These are phyloP conservation scores for Drosophila burlai DNA, from an alignment of 1,140 invertebrate genomes.

Conservation along the genomic window DNA sequence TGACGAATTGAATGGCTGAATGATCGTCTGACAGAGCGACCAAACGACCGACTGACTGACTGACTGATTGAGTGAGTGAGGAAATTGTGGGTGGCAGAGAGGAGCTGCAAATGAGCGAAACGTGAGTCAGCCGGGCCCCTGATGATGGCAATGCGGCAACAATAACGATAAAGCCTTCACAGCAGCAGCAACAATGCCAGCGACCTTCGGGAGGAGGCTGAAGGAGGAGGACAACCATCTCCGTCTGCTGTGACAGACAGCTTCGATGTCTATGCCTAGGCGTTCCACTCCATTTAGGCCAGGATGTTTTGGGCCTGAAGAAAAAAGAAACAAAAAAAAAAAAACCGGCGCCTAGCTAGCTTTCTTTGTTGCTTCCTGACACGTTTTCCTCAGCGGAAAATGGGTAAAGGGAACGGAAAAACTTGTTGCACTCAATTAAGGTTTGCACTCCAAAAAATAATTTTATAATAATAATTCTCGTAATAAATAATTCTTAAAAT, in stretches of 20 bases:
- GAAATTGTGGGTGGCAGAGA: constrained; percentile 39
- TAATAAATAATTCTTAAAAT: no score
- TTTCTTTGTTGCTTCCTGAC: constrained; percentile 31
- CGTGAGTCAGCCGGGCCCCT: constrained; percentile 59
- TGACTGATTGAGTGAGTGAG: constrained; percentile 8
- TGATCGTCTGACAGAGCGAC: constrained; percentile 28
- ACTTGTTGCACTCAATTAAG: constrained; percentile 64
- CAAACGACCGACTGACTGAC: constrained; percentile 19
- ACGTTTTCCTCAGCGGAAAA: constrained; percentile 30
- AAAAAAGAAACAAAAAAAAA: no score
- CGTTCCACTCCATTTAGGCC: constrained; percentile 17
- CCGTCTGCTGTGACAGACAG: constrained; percentile 75
- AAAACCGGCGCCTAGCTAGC: constrained; percentile 38
- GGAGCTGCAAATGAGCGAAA: constrained; percentile 71
- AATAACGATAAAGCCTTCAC: constrained; percentile 23
- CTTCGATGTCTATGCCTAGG: constrained; percentile 22
- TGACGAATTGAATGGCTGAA: constrained; percentile 56
- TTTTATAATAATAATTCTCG: no score
- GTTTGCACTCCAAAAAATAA: neutral
- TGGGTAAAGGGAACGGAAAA: neutral
- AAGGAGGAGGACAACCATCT: constrained; percentile 11
- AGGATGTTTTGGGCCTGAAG: constrained; percentile 35
- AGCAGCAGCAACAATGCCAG: constrained; percentile 30
- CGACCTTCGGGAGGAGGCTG: constrained; percentile 11
- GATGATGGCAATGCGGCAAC: constrained; percentile 36